phyloP scores from a whole-genome alignment of 1,140 invertebrate species.

The Calosoma granatense region DNA sequence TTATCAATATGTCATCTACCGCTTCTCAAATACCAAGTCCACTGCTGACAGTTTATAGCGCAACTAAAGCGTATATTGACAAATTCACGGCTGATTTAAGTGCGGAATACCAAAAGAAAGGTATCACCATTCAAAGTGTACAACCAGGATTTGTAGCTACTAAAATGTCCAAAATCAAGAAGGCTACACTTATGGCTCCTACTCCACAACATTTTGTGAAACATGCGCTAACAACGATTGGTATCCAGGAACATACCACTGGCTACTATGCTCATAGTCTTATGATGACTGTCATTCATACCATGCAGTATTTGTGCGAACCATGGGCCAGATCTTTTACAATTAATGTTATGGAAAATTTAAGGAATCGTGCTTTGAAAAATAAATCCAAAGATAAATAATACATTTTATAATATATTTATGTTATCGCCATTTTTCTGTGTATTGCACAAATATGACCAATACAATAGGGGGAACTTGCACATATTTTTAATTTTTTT shows the following conservation, averaged over 20 bases:
- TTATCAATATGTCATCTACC: conserved; percentile 88
- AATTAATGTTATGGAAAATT: not conserved
- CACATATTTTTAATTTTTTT: too few species aligned
- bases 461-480: too few species aligned
- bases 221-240: conserved; percentile 64
- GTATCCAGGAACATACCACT: conserved; percentile 59
- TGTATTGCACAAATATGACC: too few species aligned
- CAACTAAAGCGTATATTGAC: conserved; percentile 80
- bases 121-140: conserved; percentile 76
- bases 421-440: too few species aligned
- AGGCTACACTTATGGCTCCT: conserved; percentile 69
- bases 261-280: conserved; percentile 69
- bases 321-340: not conserved
- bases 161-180: conserved; percentile 83
- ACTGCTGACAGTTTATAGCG: conserved; percentile 77
- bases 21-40: conserved; percentile 70
- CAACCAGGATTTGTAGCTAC: conserved; percentile 84
- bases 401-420: too few species aligned
- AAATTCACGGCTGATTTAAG: conserved; percentile 74
- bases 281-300: conserved; percentile 44
- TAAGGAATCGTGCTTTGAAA: not conserved
- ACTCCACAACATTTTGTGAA: conserved; percentile 67
- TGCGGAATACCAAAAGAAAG: conserved; percentile 64
- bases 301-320: conserved; percentile 34
- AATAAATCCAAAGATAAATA: too few species aligned